phyloP scores from a whole-genome alignment of 2,797 vertebrate species.

The Merluccius polli region DNA sequence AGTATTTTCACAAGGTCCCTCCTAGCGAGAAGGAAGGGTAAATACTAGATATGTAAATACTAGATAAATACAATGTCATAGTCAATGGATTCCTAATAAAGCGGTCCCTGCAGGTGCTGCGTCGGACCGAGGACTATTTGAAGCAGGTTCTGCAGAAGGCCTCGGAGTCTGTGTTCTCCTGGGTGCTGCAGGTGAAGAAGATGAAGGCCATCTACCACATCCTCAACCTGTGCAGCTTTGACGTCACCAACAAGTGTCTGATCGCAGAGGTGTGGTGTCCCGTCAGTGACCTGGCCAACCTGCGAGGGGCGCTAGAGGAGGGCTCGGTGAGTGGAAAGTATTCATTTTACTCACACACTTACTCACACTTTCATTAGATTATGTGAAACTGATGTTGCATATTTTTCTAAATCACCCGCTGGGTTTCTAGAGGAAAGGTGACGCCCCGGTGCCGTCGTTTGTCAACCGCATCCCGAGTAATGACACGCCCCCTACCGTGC shows the following conservation, averaged over 20 bases:
- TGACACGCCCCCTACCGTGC: conserved; percentile 88
- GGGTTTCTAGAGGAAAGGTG: conserved; percentile 82
- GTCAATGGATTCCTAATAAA: neutral
- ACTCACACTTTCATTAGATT: neutral
- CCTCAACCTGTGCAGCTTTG: conserved; percentile 95
- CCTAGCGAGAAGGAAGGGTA: too few species aligned
- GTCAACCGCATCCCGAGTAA: conserved; percentile 91
- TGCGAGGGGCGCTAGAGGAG: conserved; percentile 86
- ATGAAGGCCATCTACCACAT: conserved; percentile 98
- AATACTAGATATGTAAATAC: too few species aligned
- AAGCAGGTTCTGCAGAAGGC: conserved; percentile 92
- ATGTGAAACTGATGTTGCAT: neutral
- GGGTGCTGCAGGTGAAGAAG: conserved; percentile 91
- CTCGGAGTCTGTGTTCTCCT: conserved; percentile 83
- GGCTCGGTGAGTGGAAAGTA: conserved; percentile 82
- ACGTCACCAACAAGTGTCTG: conserved; percentile 97
- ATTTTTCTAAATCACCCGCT: neutral
- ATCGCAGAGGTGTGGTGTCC: conserved; percentile 99
- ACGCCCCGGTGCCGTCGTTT: conserved; percentile 87
- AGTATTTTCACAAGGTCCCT: neutral
- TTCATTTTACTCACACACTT: neutral
- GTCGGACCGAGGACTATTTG: conserved; percentile 93
- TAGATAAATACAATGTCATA: neutral
- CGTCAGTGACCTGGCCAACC: conserved; percentile 79
- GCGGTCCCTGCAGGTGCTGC: conserved; percentile 78